Evolutionary conservation across 2,113 vertebrate species (phyloP), one percentile per base, ranked within the genome.

Genomic region (Microcebus tavaratra): DNA sequence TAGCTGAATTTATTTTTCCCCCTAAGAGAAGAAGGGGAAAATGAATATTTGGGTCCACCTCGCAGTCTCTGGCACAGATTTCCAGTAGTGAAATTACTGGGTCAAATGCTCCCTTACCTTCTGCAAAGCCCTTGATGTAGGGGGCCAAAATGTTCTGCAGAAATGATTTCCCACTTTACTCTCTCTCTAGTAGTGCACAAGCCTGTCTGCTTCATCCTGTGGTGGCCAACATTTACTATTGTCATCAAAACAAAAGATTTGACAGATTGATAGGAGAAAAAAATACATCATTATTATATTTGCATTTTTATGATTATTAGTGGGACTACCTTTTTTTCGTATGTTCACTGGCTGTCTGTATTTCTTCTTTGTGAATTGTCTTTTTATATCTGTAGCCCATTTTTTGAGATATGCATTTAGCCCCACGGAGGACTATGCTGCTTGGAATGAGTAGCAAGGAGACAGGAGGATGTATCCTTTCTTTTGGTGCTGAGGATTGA

Each of bases 281-380:
- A 89, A 76, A n/a, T 23, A 78, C 82, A 61, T 78, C 67, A 70
- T 36, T 31, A 42, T 3, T 45, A 1, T 36, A 45, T 70, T 88
- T 91, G 6, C 57, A 80, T 89, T 59, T 79, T 72, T 80, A 50
- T 67, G 61, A 55, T 70, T 63, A 45, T 87, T 75, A 39, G 27
- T 42, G 85, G 12, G 27, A 73, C 48, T 65, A 50, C 87, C 3
- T 81, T 61, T 48, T 53, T 87, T 82, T 48, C 70, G 25, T 79
- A 36, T 42, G 18, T 34, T 63, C 42, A 48, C 55, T 34, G n/a
- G 42, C n/a, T 6, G 8, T 45, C 50, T 90, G 65, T 2, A 76
- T 95, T 93, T 90, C 72, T 89, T 92, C 65, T 82, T 61, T 82
- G 73, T 15, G 34, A 92, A 79, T 73, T 85, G 3, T 65, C 17